A percentile compares a stretch with the other conserved stretches of the same genome.
Evolutionary conservation across 2,113 vertebrate species (phyloP).

Genomic region (Spea multiplicata): DNA sequence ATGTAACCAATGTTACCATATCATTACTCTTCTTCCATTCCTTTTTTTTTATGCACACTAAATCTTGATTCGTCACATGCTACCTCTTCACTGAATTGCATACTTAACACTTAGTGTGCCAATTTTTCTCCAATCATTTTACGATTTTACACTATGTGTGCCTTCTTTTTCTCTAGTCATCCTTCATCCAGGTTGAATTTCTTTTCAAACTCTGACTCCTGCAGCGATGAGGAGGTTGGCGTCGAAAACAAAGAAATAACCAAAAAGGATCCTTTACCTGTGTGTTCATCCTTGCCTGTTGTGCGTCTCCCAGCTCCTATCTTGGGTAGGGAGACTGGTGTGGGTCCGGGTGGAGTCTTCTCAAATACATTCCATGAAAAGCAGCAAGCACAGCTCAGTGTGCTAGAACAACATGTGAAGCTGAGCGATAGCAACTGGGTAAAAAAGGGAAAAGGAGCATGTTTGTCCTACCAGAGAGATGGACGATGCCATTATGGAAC

Average conservation of each 20-base stretch:
- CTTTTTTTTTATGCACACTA: too few relatives aligned
- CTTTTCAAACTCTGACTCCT: background rate
- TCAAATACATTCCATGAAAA: conserved; percentile 70
- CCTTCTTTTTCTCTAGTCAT: background rate
- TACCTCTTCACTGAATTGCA: too few relatives aligned
- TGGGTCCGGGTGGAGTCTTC: conserved; percentile 60
- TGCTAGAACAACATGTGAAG: conserved; percentile 73
- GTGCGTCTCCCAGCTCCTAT: conserved; percentile 35
- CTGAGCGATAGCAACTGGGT: conserved; percentile 68
- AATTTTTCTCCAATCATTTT: too few relatives aligned
- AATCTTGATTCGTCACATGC: too few relatives aligned
- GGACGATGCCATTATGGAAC: conserved; percentile 74
- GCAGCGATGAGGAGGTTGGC: conserved; percentile 1
- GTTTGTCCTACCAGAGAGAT: conserved; percentile 68
- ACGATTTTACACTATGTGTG: too few relatives aligned
- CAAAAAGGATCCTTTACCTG: background rate
- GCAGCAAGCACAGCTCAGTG: conserved; percentile 64
- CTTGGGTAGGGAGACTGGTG: conserved; percentile 12
- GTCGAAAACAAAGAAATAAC: background rate
- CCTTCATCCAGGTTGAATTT: background rate
- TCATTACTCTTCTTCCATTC: too few relatives aligned
- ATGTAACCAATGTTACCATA: too few relatives aligned
- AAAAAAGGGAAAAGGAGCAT: conserved; percentile 67
- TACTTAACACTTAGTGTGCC: too few relatives aligned
- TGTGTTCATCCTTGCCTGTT: background rate